Evolutionary conservation across 1,140 invertebrate species (phyloP).

Genomic region (Paraescarpia echinospica): DNA sequence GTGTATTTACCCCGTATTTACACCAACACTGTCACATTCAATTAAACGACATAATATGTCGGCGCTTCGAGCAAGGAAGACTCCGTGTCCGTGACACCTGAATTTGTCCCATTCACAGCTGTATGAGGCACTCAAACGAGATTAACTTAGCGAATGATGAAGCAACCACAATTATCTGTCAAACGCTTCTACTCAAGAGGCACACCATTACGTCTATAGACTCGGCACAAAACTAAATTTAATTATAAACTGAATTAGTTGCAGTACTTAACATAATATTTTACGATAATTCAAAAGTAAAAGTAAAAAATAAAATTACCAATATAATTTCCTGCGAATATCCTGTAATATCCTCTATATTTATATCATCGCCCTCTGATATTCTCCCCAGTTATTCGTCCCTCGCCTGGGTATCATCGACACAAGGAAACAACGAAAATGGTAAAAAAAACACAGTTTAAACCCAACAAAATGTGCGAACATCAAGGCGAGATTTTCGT

Average conservation of each 20-base stretch:
- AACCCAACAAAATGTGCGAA: background rate
- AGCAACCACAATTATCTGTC: background rate
- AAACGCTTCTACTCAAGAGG: too few species aligned
- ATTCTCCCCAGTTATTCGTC: background rate
- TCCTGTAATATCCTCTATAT: background rate
- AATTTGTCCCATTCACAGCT: background rate
- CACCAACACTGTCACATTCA: background rate
- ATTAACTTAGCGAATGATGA: background rate
- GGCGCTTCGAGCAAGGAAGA: background rate
- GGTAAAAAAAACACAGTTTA: background rate
- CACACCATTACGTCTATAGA: background rate
- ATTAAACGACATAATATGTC: slow-evolving; percentile 1
- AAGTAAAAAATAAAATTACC: background rate
- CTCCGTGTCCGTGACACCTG: background rate
- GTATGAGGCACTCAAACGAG: background rate
- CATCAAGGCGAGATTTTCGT: background rate
- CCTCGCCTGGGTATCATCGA: background rate
- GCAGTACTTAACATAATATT: background rate
- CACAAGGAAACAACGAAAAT: background rate
- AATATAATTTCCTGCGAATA: too few species aligned
- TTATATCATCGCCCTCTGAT: background rate
- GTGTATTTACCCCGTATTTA: background rate
- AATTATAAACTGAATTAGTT: background rate
- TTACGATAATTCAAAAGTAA: background rate
- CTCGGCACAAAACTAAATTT: background rate